Base-by-base conservation (phyloP, 2,888 invertebrate species). In the Cyaniris semiargus region DNA sequence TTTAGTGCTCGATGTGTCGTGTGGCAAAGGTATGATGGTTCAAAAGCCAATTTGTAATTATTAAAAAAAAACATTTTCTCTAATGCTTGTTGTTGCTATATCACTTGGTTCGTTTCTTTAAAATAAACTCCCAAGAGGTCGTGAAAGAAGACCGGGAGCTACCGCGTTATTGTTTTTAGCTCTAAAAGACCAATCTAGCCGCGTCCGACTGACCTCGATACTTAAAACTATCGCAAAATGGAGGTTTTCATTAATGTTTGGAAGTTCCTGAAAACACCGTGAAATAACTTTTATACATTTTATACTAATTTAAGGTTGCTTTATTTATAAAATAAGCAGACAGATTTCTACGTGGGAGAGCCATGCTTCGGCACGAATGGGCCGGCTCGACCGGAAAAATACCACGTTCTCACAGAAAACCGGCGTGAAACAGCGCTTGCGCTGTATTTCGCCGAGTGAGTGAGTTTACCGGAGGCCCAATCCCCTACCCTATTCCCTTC, bases 181-280 rank as follows among this genome's bases (percentile, higher is more conserved):
- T 60, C 23, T 60, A 60, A 23, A 60, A 60, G 60, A 60, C 60
- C 31, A 66, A 66, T 66, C 27, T 66, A 31, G 66, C 66, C 66
- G 60, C 60, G 66, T 66, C 27, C 66, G 66, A 66, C 27, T 66
- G 66, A 66, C 66, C 66, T 66, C 66, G 66, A 66, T 66, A 66
- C 66, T 66, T 66, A 66, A 66, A 66, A 66, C 27, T 66, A 66
- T 66, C 27, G 66, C 66, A 27, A 66, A 66, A 66, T 31, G 13
- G 66, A 31, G 27, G 66, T 66, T 31, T 66, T 31, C 27, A 31
- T 66, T 66, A 66, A 31, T 31, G 27, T 66, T 31, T 66, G 1
- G 18, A 66, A 66, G 27, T 66, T 66, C 1, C 66, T 27, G 66
- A 66, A 31, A 66, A 66, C 66, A 66, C 27, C 27, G 15, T 31